Conservation (phyloP, 2,888 invertebrate genomes). For the Ophonus ardosiacus region DNA sequence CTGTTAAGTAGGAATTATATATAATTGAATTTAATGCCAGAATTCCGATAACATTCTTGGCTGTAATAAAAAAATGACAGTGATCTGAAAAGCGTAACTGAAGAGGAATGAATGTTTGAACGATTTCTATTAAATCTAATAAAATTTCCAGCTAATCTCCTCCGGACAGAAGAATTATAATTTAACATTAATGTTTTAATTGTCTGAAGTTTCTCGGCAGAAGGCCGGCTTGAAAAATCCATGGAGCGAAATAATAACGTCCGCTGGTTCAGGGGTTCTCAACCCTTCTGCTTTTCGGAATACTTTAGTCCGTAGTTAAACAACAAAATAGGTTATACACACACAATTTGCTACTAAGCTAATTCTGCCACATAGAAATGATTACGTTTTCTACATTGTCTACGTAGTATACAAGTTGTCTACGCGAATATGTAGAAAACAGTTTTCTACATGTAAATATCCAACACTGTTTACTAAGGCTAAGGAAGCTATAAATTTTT, state of each 20-base stretch:
- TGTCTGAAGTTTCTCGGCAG: slow-evolving; percentile 31
- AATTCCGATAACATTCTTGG: not conserved
- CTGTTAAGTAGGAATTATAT: not conserved
- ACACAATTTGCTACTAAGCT: too few species aligned
- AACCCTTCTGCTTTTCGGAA: too few species aligned
- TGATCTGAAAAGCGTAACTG: slow-evolving; percentile 42
- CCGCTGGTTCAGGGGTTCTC: not conserved
- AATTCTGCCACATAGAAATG: too few species aligned
- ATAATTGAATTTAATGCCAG: not conserved
- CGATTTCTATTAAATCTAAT: slow-evolving; percentile 49
- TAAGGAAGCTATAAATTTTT: too few species aligned
- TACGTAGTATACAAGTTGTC: too few species aligned
- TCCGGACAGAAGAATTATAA: slow-evolving; percentile 45
- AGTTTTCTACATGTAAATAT: too few species aligned
- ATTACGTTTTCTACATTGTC: too few species aligned
- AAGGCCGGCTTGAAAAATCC: slow-evolving; percentile 29
- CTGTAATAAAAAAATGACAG: slow-evolving; percentile 5
- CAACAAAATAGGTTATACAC: too few species aligned
- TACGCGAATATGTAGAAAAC: too few species aligned
- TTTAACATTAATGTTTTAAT: slow-evolving; percentile 56
- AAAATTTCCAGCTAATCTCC: slow-evolving; percentile 52
- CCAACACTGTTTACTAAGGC: too few species aligned
- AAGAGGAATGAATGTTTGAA: slow-evolving; percentile 49
- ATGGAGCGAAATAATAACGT: slow-evolving; percentile 55
- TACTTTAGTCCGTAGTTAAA: too few species aligned